Conservation (phyloP, 1,140 invertebrate species). For the Agrilus planipennis region DNA sequence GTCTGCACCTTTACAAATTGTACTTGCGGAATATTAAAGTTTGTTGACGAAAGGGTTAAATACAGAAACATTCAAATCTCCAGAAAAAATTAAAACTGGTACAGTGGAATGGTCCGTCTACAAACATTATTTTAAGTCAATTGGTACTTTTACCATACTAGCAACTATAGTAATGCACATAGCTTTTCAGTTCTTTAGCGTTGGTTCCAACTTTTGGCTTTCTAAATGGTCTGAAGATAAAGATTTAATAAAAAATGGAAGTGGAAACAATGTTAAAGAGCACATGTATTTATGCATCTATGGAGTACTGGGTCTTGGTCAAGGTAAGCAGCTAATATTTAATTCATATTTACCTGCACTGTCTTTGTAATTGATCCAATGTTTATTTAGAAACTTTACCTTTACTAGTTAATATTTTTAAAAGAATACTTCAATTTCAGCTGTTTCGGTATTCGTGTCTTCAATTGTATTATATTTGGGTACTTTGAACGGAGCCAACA, state of each 20-base stretch:
- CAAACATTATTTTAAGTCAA: conserved; percentile 75
- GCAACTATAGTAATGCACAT: conserved; percentile 72
- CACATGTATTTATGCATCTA: conserved; percentile 82
- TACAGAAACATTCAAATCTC: conserved; percentile 79
- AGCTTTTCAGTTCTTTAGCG: conserved; percentile 78
- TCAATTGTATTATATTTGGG: conserved; percentile 59
- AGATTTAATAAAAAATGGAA: too few relatives aligned
- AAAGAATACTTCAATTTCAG: too few relatives aligned
- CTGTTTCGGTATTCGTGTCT: conserved; percentile 49
- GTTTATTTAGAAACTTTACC: too few relatives aligned
- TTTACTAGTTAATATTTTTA: too few relatives aligned
- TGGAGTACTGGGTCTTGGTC: conserved; percentile 70
- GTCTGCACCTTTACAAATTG: conserved; percentile 90
- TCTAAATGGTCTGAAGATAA: conserved; percentile 78
- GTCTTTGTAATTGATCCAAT: too few relatives aligned
- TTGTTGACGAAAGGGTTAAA: not conserved
- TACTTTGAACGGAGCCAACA: conserved; percentile 55
- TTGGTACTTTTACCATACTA: conserved; percentile 60
- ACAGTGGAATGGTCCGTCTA: conserved; percentile 83
- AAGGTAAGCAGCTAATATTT: too few relatives aligned
- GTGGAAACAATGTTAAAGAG: too few relatives aligned
- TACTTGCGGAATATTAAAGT: conserved; percentile 39
- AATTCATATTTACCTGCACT: too few relatives aligned
- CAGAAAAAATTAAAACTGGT: conserved; percentile 80
- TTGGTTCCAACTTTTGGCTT: conserved; percentile 88